Conservation (phyloP, 53 echinoderm and acorn worm species). For the Crossaster papposus region DNA sequence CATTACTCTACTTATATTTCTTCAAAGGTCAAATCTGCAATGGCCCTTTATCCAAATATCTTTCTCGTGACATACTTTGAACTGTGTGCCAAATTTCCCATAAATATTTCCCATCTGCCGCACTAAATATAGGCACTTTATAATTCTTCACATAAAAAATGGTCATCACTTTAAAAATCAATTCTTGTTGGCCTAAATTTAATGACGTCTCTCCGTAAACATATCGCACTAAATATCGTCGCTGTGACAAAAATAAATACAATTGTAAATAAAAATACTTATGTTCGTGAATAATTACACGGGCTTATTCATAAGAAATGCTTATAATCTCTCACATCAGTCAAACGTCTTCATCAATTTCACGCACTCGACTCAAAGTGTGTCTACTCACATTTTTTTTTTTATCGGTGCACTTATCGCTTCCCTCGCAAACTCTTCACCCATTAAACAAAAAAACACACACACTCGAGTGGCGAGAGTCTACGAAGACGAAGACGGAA, state of each 20-base stretch:
- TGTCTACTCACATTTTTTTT: background rate
- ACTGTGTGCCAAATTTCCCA: no score
- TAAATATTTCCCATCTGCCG: no score
- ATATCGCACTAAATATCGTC: background rate
- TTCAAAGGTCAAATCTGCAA: no score
- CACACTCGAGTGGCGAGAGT: constrained; percentile 11
- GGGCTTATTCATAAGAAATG: background rate
- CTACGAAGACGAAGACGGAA: constrained; percentile 3
- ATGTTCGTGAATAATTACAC: background rate
- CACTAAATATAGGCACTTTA: no score
- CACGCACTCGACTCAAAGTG: background rate
- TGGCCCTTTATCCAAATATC: no score
- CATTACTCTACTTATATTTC: no score
- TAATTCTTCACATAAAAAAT: no score
- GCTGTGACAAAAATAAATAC: background rate
- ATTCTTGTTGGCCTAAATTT: no score
- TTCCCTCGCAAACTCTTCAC: background rate
- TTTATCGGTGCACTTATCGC: background rate
- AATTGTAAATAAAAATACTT: background rate
- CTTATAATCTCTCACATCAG: background rate
- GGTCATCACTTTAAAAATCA: no score
- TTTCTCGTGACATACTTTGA: no score
- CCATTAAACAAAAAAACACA: constrained; percentile 10
- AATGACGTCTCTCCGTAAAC: no score
- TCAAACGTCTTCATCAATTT: background rate